phyloP scores from a whole-genome alignment of 2,113 vertebrate genomes.

The Saimiri boliviensis region DNA sequence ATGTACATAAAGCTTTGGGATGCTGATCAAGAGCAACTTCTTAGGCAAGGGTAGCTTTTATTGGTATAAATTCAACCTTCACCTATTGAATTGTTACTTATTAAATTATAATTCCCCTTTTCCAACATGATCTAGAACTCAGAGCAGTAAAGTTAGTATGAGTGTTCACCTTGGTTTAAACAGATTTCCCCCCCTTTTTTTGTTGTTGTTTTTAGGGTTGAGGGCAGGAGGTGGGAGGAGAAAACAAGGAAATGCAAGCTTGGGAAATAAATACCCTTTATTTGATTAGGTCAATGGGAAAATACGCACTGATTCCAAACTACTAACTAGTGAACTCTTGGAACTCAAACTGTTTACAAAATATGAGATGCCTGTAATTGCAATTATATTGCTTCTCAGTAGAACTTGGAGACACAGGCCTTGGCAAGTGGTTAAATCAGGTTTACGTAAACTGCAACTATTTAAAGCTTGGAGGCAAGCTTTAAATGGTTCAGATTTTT shows the following conservation, averaged over 20 bases:
- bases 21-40: not conserved
- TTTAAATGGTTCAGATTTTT: slow-evolving; percentile 16
- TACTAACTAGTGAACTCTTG: slow-evolving; percentile 50
- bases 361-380: slow-evolving; percentile 67
- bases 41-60: not conserved
- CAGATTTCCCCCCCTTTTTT: not conserved
- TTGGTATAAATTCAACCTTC: not conserved
- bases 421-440: slow-evolving; percentile 11
- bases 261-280: slow-evolving; percentile 15
- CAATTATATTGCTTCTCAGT: slow-evolving; percentile 57
- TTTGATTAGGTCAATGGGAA: slow-evolving; percentile 70
- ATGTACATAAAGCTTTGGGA: not conserved
- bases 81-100: not conserved
- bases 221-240: not conserved
- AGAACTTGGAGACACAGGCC: slow-evolving; percentile 6
- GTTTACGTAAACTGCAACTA: not conserved
- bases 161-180: not conserved
- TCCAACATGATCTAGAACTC: not conserved
- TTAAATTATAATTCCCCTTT: not conserved
- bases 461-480: not conserved
- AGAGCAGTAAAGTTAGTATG: not conserved
- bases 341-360: slow-evolving; percentile 64
- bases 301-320: slow-evolving; percentile 33
- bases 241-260: slow-evolving; percentile 34
- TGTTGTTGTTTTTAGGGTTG: slow-evolving; percentile 6